These are phyloP conservation scores for Bruchidius siliquastri DNA, from an alignment of 2,888 invertebrate genomes.

Conservation along the genomic window DNA sequence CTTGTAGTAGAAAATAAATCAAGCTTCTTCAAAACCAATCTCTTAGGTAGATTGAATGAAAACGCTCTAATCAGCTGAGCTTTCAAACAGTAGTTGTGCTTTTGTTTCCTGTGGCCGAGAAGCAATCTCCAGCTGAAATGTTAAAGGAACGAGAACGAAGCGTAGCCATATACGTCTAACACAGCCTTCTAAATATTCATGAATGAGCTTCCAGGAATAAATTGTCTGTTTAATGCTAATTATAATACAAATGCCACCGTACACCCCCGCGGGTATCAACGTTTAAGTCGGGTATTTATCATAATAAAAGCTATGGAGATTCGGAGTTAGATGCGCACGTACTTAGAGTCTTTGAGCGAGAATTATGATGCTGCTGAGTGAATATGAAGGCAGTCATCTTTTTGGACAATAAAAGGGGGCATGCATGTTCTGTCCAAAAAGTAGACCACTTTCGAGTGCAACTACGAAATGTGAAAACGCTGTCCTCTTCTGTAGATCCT, in stretches of 20 bases:
- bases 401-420: too few species aligned
- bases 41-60: background rate
- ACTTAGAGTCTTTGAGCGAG: background rate
- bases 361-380: background rate
- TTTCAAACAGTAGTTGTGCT: background rate
- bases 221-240: background rate
- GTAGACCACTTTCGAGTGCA: too few species aligned
- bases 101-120: background rate
- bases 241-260: background rate
- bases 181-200: background rate
- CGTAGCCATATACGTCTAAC: background rate
- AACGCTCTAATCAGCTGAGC: too few species aligned
- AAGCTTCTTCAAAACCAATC: background rate
- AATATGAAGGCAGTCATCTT: background rate
- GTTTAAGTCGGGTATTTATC: background rate
- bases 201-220: background rate
- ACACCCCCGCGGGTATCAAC: background rate
- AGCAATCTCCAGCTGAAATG: background rate
- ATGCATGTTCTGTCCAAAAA: too few species aligned
- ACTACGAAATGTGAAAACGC: too few species aligned
- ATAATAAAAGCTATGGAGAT: background rate
- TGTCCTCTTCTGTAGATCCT: too few species aligned
- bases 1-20: too few species aligned
- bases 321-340: background rate
- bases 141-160: background rate